These are phyloP conservation scores for Cryptophagus acutangulus DNA, from an alignment of 2,888 invertebrate genomes.

Conservation along the genomic window DNA sequence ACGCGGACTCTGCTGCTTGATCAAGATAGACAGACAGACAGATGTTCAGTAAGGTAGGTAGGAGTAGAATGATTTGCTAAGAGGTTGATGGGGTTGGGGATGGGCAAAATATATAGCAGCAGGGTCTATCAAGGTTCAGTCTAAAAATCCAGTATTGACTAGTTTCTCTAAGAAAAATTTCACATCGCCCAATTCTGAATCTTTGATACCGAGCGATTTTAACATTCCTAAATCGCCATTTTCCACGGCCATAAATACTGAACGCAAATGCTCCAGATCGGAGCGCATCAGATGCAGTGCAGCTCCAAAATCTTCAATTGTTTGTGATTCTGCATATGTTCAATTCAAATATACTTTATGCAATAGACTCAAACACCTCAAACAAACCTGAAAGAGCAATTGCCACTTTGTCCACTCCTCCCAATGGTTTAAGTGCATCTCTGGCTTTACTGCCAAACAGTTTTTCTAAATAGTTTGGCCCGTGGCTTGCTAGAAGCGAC, in stretches of 20 bases:
- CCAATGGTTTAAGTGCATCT: conserved; percentile 84
- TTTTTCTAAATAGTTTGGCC: conserved; percentile 94
- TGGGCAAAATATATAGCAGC: conserved; percentile 65
- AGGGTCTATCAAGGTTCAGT: conserved; percentile 60
- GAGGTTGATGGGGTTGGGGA: conserved; percentile 58
- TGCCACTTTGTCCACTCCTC: conserved; percentile 92
- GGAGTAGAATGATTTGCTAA: conserved; percentile 70
- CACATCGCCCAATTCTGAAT: conserved; percentile 90
- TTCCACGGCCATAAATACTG: conserved; percentile 93
- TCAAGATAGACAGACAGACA: conserved; percentile 25
- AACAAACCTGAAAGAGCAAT: conserved; percentile 83
- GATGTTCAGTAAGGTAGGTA: conserved; percentile 42
- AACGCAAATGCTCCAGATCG: conserved; percentile 87
- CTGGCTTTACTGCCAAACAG: conserved; percentile 92
- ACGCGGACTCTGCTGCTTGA: conserved; percentile 46
- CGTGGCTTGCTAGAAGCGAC: conserved; percentile 89
- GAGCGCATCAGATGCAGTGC: conserved; percentile 79
- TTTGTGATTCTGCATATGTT: conserved; percentile 76
- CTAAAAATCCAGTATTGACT: conserved; percentile 92
- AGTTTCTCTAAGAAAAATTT: conserved; percentile 95
- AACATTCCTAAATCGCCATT: conserved; percentile 92
- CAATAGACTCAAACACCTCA: no score
- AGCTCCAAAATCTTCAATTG: conserved; percentile 91
- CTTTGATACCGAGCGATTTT: conserved; percentile 90
- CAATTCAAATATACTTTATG: background rate